Evolutionary conservation across 1,140 invertebrate species (phyloP).

Genomic region (Brachionus rubens): DNA sequence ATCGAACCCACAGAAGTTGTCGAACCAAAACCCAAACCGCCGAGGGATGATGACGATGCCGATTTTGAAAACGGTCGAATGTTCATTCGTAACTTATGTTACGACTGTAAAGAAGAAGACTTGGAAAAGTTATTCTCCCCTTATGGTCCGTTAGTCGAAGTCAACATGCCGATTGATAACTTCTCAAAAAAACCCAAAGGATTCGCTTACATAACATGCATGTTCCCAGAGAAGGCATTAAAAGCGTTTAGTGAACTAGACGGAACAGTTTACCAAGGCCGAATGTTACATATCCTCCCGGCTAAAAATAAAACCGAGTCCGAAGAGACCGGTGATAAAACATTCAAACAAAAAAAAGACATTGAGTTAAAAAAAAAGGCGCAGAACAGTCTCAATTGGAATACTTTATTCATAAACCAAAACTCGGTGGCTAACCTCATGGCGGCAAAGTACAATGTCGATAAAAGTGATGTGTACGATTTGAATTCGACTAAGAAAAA

Average conservation of each 20-base stretch:
- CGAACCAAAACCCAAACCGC: too few relatives aligned
- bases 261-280: constrained; percentile 77
- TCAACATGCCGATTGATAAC: constrained; percentile 82
- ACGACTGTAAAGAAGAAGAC: constrained; percentile 81
- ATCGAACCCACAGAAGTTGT: constrained; percentile 49
- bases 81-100: constrained; percentile 88
- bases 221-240: constrained; percentile 91
- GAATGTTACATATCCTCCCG: constrained; percentile 87
- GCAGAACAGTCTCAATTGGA: constrained; percentile 79
- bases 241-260: constrained; percentile 82
- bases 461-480: constrained; percentile 74
- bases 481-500: constrained; percentile 54
- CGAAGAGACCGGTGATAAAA: constrained; percentile 49
- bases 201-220: constrained; percentile 84
- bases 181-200: constrained; percentile 81
- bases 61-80: constrained; percentile 74
- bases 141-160: constrained; percentile 77
- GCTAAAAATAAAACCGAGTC: constrained; percentile 70
- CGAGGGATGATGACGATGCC: constrained; percentile 48
- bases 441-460: constrained; percentile 76
- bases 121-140: constrained; percentile 77
- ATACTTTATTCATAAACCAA: constrained; percentile 85
- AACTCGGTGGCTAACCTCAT: constrained; percentile 90
- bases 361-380: constrained; percentile 77
- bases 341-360: constrained; percentile 72